Evolutionary conservation across 2,888 invertebrate genomes (phyloP).

Genomic region (Lycocerus yunnanus): DNA sequence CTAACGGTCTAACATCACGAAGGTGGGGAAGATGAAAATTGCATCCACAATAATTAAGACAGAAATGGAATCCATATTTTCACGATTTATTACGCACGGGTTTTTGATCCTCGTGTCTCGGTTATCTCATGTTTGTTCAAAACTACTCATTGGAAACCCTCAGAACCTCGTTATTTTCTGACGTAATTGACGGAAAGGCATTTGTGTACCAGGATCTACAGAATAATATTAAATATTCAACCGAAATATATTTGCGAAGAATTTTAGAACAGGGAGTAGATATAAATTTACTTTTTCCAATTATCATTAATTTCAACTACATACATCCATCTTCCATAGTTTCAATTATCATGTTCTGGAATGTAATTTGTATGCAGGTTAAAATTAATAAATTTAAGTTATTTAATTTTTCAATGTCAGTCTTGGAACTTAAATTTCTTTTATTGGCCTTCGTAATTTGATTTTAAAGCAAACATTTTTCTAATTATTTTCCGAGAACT

Average conservation of each 20-base stretch:
- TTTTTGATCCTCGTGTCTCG: neutral
- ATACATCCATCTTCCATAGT: no score
- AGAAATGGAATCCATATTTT: neutral
- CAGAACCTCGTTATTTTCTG: neutral
- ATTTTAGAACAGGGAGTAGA: neutral
- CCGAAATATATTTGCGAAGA: neutral
- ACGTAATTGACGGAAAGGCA: neutral
- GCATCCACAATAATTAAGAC: neutral
- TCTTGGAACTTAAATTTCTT: no score
- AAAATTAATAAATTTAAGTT: no score
- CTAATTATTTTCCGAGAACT: no score
- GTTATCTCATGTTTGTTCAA: neutral
- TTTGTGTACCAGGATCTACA: neutral
- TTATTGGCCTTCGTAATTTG: no score
- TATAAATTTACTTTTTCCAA: no score
- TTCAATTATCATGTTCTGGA: no score
- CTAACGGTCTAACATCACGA: neutral
- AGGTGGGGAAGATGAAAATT: neutral
- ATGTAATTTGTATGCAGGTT: no score
- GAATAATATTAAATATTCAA: no score
- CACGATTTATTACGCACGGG: neutral
- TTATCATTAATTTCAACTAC: no score
- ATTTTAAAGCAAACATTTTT: no score
- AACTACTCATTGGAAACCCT: neutral
- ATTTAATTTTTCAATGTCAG: no score